Evolutionary conservation across 2,113 vertebrate genomes (phyloP), one percentile per base, ranked within the genome.

Genomic region (Myanophis thanlyinensis): DNA sequence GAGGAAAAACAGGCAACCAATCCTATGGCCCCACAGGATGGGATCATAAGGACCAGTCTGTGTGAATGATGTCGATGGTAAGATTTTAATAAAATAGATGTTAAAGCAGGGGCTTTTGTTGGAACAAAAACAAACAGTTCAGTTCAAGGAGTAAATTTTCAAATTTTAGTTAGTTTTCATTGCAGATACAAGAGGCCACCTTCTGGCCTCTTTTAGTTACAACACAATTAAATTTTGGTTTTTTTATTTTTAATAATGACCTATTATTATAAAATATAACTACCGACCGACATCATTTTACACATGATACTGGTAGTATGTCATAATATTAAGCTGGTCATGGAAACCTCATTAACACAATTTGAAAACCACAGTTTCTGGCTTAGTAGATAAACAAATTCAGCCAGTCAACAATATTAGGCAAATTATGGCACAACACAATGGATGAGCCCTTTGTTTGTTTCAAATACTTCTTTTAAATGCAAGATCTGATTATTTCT

Each of bases 141-240:
- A 23, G 2, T 53, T 89, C 85, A 73, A 67, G 48, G 62, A 27
- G 54, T 10, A 91, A 92, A 84, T 9, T 9, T 80, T 93, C 94
- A 92, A 91, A 48, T 46, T 23, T 2, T 3, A 1, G 8, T 84
- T 44, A 51, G 46, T 91, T 46, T 47, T 40, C 2, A 3, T 22
- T 25, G 13, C 0, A 93, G 94, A 91, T 54, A 90, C 48, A 93
- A 89, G 95, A 93, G 88, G 85, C 94, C 96, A 95, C 94, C 96
- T 95, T 49, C 92, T 94, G 96, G 96, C 88, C 5, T 62, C 10
- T 90, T 90, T 23, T 7, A 44, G 54, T 62, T 62, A 62, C 46
- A 10, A 51, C 88, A 90, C 23, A 27, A 13, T 51, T 9, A 35
- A 40, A n/a, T 40, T 44, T 59, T 59, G 27, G 51, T 35, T 48